Percentiles rank a stretch among this genome's conserved stretches.
Conservation (phyloP, 2,797 vertebrate genomes). For the Xiphorhynchus erythropygius region DNA sequence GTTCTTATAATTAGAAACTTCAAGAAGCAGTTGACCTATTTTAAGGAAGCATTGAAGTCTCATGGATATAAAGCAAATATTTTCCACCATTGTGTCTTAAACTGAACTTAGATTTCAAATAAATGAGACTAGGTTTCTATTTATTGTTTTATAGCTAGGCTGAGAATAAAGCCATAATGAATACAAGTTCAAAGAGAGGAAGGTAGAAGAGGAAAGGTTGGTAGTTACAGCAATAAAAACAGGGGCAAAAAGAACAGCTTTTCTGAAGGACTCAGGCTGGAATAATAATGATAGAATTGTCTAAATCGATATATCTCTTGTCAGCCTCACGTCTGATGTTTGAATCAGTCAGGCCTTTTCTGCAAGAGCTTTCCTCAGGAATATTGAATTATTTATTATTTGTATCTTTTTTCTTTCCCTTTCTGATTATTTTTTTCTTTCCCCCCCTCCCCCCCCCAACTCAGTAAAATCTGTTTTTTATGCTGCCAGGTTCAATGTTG, state of each 20-base stretch:
- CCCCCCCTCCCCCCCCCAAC: conserved; percentile 8
- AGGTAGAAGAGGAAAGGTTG: conserved; percentile 69
- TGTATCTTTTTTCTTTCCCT: conserved; percentile 77
- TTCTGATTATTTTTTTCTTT: conserved; percentile 71
- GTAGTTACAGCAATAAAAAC: conserved; percentile 77
- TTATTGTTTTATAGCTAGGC: conserved; percentile 52
- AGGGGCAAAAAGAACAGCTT: conserved; percentile 77
- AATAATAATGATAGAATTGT: conserved; percentile 87
- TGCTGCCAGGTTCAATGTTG: conserved; percentile 79
- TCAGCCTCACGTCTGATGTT: conserved; percentile 84
- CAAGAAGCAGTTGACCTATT: conserved; percentile 57
- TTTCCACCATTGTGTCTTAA: conserved; percentile 15
- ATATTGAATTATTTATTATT: conserved; percentile 89
- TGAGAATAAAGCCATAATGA: conserved; percentile 75
- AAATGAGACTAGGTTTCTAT: conserved; percentile 35
- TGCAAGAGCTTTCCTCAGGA: conserved; percentile 80
- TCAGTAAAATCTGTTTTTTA: conserved; percentile 83
- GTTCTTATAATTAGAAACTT: conserved; percentile 64
- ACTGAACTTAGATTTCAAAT: background rate
- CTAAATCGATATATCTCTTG: conserved; percentile 85
- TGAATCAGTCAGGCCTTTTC: conserved; percentile 84
- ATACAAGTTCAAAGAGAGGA: conserved; percentile 70
- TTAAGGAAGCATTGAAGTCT: conserved; percentile 12
- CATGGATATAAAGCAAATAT: conserved; percentile 24
- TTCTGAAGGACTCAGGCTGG: conserved; percentile 78